Base-by-base conservation (phyloP, 2,888 invertebrate species). In the Polydrusus cervinus region DNA sequence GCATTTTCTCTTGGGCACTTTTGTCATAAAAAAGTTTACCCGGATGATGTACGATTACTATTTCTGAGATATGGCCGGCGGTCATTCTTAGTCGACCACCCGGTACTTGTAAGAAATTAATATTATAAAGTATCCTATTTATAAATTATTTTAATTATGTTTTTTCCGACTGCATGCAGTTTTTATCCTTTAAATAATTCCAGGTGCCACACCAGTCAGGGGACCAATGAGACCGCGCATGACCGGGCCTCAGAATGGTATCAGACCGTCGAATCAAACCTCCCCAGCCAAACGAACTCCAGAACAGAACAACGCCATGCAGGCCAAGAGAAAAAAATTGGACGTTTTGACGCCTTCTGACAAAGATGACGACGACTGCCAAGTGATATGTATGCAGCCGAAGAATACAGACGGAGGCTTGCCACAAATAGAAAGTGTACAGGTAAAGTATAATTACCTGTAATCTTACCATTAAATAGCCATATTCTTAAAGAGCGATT, bases 351-450 rank as follows among this genome's bases (percentile, higher is more conserved):
- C 93, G 3, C 93, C 93, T 0, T 90, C 91, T 83, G 90, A 91
- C 83, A 92, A 93, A 76, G 93, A 93, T 79, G 93, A 93, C 80
- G 92, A 93, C 49, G 93, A 94, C 81, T 93, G 93, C 82, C 92
- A 93, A 82, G 92, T 93, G 13, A 92, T 94, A 85, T 91, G 93
- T 2, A 91, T 93, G 87, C 93, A 93, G 83, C 93, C 92, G 77
- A 91, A 93, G 80, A 91, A 92, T 55, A 93, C 92, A 0, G 93
- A 93, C 69, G 84, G 84, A 1, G 86, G 86, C 0, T 84, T 93
- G 73, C 94, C 94, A 0, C 89, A 93, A 83, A 94, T 94, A 74
- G 92, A 93, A 76, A 94, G 92, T 82, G 92, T 94, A 40, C 93
- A 94, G 87, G 93, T 93, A 76, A 82, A 55, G 1, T 34, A 11